These are phyloP conservation scores for Sphenopsis melanotis DNA, from an alignment of 2,797 vertebrate species.

Conservation along the genomic window DNA sequence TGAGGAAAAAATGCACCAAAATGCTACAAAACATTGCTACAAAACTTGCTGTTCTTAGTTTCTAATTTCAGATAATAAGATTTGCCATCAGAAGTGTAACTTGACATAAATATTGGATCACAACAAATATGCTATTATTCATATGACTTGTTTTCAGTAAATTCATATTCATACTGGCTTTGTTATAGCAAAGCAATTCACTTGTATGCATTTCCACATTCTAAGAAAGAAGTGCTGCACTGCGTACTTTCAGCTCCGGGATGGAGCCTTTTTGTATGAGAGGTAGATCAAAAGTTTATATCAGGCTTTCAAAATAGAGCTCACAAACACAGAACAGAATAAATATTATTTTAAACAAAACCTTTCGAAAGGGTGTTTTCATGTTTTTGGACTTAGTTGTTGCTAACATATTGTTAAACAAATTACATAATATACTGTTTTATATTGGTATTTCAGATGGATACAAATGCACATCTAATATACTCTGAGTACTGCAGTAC, in stretches of 20 bases:
- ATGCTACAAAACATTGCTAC: fast-evolving
- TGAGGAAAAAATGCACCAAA: background rate
- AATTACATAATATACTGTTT: background rate
- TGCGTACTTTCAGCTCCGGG: background rate
- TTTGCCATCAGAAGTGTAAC: background rate
- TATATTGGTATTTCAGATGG: background rate
- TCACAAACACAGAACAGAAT: background rate
- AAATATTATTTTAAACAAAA: background rate
- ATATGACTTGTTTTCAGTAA: background rate
- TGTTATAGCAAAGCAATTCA: background rate
- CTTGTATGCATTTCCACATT: background rate
- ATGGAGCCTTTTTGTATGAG: background rate
- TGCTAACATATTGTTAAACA: background rate
- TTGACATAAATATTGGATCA: background rate
- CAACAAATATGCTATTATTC: background rate
- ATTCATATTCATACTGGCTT: background rate
- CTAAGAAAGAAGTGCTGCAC: background rate
- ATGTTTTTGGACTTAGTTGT: background rate
- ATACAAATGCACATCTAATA: background rate
- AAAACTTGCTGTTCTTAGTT: background rate
- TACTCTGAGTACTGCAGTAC: background rate
- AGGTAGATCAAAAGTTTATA: background rate
- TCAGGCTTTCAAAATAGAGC: background rate
- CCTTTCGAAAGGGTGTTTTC: background rate
- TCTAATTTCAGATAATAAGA: background rate